Conservation (phyloP, 2,797 vertebrate genomes). For the Carduelis carduelis region DNA sequence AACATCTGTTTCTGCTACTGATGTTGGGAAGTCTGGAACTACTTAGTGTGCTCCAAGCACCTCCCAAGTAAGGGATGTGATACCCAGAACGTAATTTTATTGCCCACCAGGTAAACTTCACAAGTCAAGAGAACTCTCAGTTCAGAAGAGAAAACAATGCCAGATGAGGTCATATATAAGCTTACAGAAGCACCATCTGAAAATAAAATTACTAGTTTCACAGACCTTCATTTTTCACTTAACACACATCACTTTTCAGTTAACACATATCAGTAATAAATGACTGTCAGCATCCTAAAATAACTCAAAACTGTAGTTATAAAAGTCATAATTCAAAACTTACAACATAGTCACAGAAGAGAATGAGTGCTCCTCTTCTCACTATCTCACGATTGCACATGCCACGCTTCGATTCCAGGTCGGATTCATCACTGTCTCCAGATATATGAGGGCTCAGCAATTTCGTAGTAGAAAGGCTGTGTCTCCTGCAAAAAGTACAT, state of each 20-base stretch:
- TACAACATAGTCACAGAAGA: slow-evolving; percentile 98
- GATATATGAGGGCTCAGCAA: slow-evolving; percentile 84
- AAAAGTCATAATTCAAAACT: slow-evolving; percentile 57
- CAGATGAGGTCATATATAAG: background rate
- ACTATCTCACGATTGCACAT: slow-evolving; percentile 94
- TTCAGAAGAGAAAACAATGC: background rate
- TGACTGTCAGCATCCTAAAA: background rate
- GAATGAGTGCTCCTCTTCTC: slow-evolving; percentile 90
- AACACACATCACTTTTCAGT: background rate
- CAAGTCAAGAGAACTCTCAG: background rate
- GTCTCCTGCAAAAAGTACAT: slow-evolving; percentile 77
- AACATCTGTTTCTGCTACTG: background rate
- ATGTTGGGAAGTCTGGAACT: background rate
- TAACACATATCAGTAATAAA: background rate
- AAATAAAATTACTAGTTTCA: background rate
- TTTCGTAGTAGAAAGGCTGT: slow-evolving; percentile 93
- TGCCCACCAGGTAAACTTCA: background rate
- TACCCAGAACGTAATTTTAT: background rate
- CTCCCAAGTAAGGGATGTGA: background rate
- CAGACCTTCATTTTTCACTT: background rate
- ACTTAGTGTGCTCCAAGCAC: background rate
- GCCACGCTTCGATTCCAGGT: slow-evolving; percentile 76
- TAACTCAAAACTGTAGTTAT: background rate
- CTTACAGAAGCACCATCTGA: background rate
- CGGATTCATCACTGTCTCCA: slow-evolving; percentile 79